Conservation (phyloP, 2,888 invertebrate genomes). For the Ecdyonurus torrentis region DNA sequence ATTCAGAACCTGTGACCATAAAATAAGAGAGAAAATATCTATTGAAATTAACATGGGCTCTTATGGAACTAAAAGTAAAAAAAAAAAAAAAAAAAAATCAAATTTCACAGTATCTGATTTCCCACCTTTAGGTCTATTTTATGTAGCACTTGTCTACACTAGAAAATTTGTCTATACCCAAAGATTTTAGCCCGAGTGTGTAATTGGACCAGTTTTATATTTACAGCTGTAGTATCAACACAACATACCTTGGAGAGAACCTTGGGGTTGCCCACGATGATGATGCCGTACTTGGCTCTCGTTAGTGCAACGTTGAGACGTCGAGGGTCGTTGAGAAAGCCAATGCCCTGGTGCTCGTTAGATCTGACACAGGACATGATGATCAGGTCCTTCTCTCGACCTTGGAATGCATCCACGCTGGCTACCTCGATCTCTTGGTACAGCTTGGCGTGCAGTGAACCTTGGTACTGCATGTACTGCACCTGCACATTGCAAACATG, state of each 20-base stretch:
- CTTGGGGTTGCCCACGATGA: slow-evolving; percentile 98
- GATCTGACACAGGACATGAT: slow-evolving; percentile 98
- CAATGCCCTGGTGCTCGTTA: slow-evolving; percentile 97
- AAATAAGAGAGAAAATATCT: no score
- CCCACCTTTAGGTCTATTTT: no score
- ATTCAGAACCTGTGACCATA: no score
- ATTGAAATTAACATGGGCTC: no score
- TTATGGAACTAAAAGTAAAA: no score
- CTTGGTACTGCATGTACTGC: slow-evolving; percentile 98
- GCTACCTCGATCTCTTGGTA: slow-evolving; percentile 99
- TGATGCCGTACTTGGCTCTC: slow-evolving; percentile 91
- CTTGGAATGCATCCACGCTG: slow-evolving; percentile 98
- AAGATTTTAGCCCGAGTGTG: no score
- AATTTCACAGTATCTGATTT: no score
- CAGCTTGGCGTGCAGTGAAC: slow-evolving; percentile 86
- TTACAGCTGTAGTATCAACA: neutral
- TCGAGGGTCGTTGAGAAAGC: slow-evolving; percentile 94
- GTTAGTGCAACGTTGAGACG: slow-evolving; percentile 96
- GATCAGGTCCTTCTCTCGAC: slow-evolving; percentile 96
- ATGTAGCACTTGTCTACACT: no score
- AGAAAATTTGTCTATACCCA: no score
- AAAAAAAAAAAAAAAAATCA: no score
- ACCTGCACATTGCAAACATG: slow-evolving; percentile 26
- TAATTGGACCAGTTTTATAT: neutral
- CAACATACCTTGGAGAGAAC: slow-evolving; percentile 67